phyloP scores from a whole-genome alignment of 2,113 vertebrate species.

The Myotis yumanensis region DNA sequence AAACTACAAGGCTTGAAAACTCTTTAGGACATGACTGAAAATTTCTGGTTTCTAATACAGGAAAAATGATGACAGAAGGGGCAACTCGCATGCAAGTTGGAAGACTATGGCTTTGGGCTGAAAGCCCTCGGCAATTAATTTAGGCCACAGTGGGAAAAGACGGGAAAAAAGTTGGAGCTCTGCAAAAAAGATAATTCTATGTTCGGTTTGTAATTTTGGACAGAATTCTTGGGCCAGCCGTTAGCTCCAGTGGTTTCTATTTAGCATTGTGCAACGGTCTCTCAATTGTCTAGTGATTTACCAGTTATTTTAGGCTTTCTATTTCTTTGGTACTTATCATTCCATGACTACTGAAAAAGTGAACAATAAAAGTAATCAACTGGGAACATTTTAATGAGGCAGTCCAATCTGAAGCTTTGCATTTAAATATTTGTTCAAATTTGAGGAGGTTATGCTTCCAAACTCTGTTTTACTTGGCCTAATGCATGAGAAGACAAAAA shows the following conservation, averaged over 20 bases:
- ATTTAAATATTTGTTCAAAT: slow-evolving; percentile 62
- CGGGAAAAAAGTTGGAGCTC: background rate
- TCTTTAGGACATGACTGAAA: background rate
- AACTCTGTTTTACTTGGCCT: slow-evolving; percentile 34
- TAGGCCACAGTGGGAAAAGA: background rate
- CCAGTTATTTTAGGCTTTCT: slow-evolving; percentile 75
- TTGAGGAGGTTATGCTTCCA: slow-evolving; percentile 45
- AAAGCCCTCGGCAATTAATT: slow-evolving; percentile 45
- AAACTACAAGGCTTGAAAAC: background rate
- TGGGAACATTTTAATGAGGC: slow-evolving; percentile 73
- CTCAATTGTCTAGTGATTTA: slow-evolving; percentile 73
- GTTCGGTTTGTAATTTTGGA: slow-evolving; percentile 63
- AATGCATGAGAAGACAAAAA: slow-evolving; percentile 56
- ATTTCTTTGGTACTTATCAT: slow-evolving; percentile 69
- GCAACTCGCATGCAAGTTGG: slow-evolving; percentile 11
- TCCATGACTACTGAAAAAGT: slow-evolving; percentile 62
- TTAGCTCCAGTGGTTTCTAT: slow-evolving; percentile 63
- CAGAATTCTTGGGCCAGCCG: slow-evolving; percentile 22
- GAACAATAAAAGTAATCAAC: slow-evolving; percentile 72
- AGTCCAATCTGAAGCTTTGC: slow-evolving; percentile 54
- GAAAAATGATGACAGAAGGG: slow-evolving; percentile 47
- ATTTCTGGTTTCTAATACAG: slow-evolving; percentile 27
- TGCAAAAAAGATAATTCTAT: slow-evolving; percentile 64
- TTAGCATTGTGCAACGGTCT: slow-evolving; percentile 62
- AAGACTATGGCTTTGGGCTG: slow-evolving; percentile 42